These are phyloP conservation scores for Lysandra coridon DNA, from an alignment of 2,888 invertebrate species.

Conservation along the genomic window DNA sequence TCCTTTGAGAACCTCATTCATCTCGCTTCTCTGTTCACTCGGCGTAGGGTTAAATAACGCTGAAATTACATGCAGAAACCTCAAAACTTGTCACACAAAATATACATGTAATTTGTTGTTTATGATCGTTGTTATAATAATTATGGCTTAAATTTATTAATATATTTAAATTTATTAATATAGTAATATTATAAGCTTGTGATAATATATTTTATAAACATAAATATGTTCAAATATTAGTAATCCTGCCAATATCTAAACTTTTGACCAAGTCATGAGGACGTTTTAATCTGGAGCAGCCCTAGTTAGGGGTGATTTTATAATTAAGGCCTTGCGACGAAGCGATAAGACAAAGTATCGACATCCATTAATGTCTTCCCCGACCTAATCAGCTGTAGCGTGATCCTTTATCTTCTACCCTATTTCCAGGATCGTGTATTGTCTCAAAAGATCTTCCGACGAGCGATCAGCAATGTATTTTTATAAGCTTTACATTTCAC, in stretches of 20 bases:
- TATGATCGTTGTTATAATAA: neutral
- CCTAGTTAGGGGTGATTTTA: neutral
- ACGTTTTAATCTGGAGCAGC: neutral
- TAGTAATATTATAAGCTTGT: neutral
- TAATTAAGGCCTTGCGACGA: neutral
- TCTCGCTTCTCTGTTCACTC: slow-evolving; percentile 33
- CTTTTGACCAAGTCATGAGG: neutral
- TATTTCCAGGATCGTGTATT: neutral
- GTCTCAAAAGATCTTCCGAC: neutral
- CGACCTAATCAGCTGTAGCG: neutral
- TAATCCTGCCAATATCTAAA: neutral
- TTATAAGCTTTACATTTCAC: neutral
- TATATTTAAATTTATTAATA: too few species aligned
- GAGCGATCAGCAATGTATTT: neutral
- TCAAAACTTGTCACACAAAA: slow-evolving; percentile 2
- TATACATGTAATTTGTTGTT: neutral
- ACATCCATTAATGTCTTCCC: neutral
- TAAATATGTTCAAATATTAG: neutral
- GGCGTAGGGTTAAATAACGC: slow-evolving; percentile 6
- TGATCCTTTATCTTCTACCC: neutral
- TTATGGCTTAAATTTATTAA: neutral
- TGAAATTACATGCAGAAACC: neutral
- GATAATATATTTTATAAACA: too few species aligned
- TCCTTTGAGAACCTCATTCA: slow-evolving; percentile 38
- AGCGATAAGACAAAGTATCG: slow-evolving; percentile 3